A percentile compares a stretch with the other conserved stretches of the same genome.
Conservation (phyloP, 2,113 vertebrate species). For the Neopipo cinnamomea region DNA sequence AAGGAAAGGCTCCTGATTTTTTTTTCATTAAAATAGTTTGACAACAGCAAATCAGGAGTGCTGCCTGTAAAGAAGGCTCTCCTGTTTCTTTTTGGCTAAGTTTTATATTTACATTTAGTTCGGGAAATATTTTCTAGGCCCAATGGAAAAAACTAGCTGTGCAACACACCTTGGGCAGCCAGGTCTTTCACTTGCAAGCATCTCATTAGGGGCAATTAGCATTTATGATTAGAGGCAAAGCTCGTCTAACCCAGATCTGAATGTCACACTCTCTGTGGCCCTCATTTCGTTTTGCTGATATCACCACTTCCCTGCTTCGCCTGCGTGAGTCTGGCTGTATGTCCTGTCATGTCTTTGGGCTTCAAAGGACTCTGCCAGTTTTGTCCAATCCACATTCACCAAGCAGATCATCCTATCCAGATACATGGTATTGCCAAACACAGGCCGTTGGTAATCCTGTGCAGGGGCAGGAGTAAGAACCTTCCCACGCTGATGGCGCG, state of each 20-base stretch:
- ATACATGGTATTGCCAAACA: neutral
- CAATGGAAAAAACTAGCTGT: neutral
- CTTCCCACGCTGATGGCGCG: rapidly evolving
- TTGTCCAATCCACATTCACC: neutral
- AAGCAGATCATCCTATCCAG: neutral
- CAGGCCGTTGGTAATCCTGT: neutral
- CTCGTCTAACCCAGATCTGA: neutral
- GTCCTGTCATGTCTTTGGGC: neutral
- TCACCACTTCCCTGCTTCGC: neutral
- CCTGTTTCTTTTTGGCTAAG: neutral
- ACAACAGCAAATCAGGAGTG: neutral
- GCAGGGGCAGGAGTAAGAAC: neutral
- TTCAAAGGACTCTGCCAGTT: neutral
- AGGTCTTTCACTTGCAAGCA: neutral
- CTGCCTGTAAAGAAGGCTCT: neutral
- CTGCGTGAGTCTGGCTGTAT: rapidly evolving
- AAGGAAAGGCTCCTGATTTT: neutral
- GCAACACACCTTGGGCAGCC: neutral
- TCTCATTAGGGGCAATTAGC: neutral
- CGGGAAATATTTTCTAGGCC: neutral
- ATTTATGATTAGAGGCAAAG: neutral
- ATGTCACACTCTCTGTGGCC: neutral
- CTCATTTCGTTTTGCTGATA: neutral
- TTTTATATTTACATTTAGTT: neutral
- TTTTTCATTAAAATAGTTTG: neutral